Percentiles rank a stretch among this genome's conserved stretches.
Evolutionary conservation across 2,888 invertebrate genomes (phyloP).

Genomic region (Apodemia zela): DNA sequence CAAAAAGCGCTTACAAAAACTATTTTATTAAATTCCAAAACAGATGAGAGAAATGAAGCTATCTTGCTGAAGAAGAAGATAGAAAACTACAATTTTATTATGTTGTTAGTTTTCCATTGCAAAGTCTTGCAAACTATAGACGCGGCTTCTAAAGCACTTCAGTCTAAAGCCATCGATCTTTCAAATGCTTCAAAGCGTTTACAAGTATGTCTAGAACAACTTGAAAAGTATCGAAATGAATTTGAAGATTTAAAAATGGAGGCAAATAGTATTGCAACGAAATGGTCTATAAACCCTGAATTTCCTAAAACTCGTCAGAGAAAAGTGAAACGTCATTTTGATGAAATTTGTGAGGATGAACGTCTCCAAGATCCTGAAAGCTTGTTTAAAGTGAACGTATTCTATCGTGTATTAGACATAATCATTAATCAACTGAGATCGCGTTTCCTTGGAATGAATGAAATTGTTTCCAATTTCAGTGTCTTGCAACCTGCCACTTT

Average conservation of each 20-base stretch:
- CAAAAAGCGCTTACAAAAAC: slow-evolving; percentile 32
- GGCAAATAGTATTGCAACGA: slow-evolving; percentile 33
- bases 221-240: slow-evolving; percentile 32
- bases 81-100: slow-evolving; percentile 32
- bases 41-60: slow-evolving; percentile 34
- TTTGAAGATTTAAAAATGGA: slow-evolving; percentile 33
- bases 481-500: slow-evolving; percentile 26
- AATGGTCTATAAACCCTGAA: slow-evolving; percentile 30
- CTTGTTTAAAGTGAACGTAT: slow-evolving; percentile 29
- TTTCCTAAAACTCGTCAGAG: slow-evolving; percentile 30
- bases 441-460: slow-evolving; percentile 29
- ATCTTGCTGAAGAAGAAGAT: slow-evolving; percentile 32
- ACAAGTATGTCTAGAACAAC: slow-evolving; percentile 30
- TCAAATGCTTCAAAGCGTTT: slow-evolving; percentile 30
- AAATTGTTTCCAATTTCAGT: slow-evolving; percentile 30
- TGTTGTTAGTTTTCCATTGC: slow-evolving; percentile 32
- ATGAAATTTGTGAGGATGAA: slow-evolving; percentile 33
- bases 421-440: slow-evolving; percentile 31
- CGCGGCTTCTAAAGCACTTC: slow-evolving; percentile 33
- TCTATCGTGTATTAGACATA: slow-evolving; percentile 32
- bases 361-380: slow-evolving; percentile 32
- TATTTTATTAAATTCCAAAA: slow-evolving; percentile 33
- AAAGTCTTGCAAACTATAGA: slow-evolving; percentile 28
- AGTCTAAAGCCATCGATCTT: slow-evolving; percentile 28
- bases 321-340: slow-evolving; percentile 33